phyloP scores from a whole-genome alignment of 1,140 invertebrate genomes.

The Prorops nasuta region DNA sequence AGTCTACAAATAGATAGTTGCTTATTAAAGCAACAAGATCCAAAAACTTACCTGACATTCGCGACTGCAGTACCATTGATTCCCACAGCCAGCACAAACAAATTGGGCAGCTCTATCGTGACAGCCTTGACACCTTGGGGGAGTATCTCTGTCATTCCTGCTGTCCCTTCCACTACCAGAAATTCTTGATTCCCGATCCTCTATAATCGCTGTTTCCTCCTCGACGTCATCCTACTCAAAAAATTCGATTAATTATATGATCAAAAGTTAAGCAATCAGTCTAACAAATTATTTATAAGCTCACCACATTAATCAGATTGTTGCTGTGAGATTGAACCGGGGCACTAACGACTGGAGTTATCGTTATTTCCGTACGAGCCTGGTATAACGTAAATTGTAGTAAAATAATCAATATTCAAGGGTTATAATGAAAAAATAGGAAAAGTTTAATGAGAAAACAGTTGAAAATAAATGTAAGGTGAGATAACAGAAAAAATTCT shows the following conservation, averaged over 20 bases:
- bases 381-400: constrained; percentile 19
- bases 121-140: constrained; percentile 74
- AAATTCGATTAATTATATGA: constrained; percentile 8
- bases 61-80: constrained; percentile 87
- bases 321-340: constrained; percentile 43
- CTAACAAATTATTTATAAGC: constrained; percentile 13
- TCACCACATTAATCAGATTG: constrained; percentile 49
- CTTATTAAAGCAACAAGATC: constrained; percentile 2
- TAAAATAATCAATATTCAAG: background rate
- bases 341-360: constrained; percentile 57
- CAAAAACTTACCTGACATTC: constrained; percentile 74
- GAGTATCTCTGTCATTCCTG: constrained; percentile 50
- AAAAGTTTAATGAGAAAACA: background rate
- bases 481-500: constrained; percentile 12
- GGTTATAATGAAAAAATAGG: background rate
- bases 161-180: constrained; percentile 37
- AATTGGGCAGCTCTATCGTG: constrained; percentile 74
- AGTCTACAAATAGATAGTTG: too few species aligned
- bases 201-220: constrained; percentile 65
- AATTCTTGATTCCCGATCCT: constrained; percentile 60
- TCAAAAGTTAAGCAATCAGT: constrained; percentile 7
- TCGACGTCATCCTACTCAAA: constrained; percentile 61
- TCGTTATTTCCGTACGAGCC: constrained; percentile 60
- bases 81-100: constrained; percentile 81
- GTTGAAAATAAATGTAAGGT: background rate